Evolutionary conservation across 2,888 invertebrate species (phyloP).

Genomic region (Mechanitis mazaeus): DNA sequence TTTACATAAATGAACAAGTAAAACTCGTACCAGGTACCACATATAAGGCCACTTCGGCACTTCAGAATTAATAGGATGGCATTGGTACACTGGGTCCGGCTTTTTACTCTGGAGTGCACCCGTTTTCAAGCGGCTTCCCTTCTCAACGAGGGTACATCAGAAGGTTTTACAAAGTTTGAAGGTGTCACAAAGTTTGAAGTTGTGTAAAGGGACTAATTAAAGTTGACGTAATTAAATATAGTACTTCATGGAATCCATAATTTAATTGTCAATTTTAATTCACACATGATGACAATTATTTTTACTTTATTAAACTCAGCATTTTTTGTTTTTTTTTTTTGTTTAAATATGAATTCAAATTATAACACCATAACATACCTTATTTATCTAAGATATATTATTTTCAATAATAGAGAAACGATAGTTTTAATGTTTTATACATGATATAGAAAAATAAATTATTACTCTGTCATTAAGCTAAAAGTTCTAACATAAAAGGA

Average conservation of each 20-base stretch:
- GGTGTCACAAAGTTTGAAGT: background rate
- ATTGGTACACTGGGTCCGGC: slow-evolving; percentile 68
- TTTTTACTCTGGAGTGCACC: slow-evolving; percentile 84
- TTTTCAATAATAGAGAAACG: background rate
- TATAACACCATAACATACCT: too few species aligned
- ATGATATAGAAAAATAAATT: background rate
- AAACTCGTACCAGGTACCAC: slow-evolving; percentile 95
- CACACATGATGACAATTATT: too few species aligned
- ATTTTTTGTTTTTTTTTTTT: too few species aligned
- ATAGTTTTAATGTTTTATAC: background rate
- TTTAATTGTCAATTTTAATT: too few species aligned
- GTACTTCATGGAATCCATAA: too few species aligned
- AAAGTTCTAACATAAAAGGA: background rate
- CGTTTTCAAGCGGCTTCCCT: slow-evolving; percentile 55
- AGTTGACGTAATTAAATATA: background rate
- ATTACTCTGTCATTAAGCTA: background rate
- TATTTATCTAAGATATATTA: background rate
- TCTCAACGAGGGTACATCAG: slow-evolving; percentile 54
- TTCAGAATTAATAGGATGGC: slow-evolving; percentile 75
- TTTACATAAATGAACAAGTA: too few species aligned
- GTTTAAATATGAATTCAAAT: too few species aligned
- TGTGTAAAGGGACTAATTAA: background rate
- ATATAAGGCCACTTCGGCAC: slow-evolving; percentile 96
- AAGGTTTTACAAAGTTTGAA: slow-evolving; percentile 29
- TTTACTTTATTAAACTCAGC: too few species aligned